A percentile compares a stretch with the other conserved stretches of the same genome.
These are phyloP conservation scores for Pocillopora grandis DNA, from an alignment of 92 coral and sea anemone genomes.

Conservation along the genomic window DNA sequence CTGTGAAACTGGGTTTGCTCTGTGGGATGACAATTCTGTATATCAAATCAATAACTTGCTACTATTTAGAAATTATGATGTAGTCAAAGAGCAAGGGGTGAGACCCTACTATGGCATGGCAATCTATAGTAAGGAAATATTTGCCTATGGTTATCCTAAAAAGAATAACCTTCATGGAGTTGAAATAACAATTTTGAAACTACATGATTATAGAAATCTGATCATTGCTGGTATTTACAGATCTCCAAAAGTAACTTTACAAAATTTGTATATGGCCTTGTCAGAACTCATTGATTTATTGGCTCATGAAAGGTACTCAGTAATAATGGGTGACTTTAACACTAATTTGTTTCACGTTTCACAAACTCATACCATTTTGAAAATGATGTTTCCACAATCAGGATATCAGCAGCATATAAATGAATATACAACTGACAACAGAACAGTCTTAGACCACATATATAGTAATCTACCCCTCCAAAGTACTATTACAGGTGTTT, in stretches of 20 bases:
- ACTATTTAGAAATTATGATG: conserved; percentile 48
- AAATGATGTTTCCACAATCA: neutral
- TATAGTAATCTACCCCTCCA: conserved; percentile 31
- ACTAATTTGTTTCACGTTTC: neutral
- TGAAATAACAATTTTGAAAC: conserved; percentile 13
- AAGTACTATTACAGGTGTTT: conserved; percentile 16
- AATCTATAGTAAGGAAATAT: conserved; percentile 8
- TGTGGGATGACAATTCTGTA: conserved; percentile 13
- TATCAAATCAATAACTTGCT: conserved; percentile 29
- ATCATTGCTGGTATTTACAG: conserved; percentile 8
- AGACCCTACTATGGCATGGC: conserved; percentile 45
- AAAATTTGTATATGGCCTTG: neutral
- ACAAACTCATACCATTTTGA: neutral
- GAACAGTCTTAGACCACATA: conserved; percentile 50
- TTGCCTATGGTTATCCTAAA: conserved; percentile 36
- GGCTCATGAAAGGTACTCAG: neutral
- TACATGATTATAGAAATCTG: neutral
- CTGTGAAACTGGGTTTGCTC: conserved; percentile 38
- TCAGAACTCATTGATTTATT: too few relatives aligned
- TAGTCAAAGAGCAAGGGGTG: neutral
- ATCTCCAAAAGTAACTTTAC: neutral
- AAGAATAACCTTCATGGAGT: conserved; percentile 26
- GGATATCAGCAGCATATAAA: conserved; percentile 22
- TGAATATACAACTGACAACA: conserved; percentile 44
- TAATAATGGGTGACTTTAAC: conserved; percentile 11